A percentile compares a stretch with the other conserved stretches of the same genome.
Conservation (phyloP, 2,113 vertebrate species). For the Eptesicus fuscus region DNA sequence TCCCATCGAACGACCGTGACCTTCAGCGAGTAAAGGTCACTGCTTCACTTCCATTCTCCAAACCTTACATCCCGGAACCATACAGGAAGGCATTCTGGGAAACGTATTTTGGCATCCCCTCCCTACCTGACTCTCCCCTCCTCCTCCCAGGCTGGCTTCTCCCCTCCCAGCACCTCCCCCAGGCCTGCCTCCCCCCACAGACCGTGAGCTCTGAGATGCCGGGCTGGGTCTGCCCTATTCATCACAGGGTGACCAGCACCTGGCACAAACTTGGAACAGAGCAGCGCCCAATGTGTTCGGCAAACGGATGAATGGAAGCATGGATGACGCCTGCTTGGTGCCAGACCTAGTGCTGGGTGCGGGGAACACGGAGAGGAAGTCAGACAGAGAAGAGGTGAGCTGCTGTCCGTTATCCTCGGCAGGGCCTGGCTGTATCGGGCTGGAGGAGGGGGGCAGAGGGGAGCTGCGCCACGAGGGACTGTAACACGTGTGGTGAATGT, state of each 20-base stretch:
- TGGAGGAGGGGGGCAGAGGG: not conserved
- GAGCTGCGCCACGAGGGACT: not conserved
- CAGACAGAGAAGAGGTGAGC: not conserved
- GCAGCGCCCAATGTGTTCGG: rapidly evolving
- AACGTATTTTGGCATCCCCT: rapidly evolving
- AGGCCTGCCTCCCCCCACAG: not conserved
- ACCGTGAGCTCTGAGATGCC: not conserved
- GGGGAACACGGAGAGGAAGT: not conserved
- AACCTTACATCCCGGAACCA: no score
- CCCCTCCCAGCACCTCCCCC: not conserved
- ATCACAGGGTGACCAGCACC: not conserved
- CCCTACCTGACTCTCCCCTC: not conserved
- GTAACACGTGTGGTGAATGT: not conserved
- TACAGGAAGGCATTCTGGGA: not conserved
- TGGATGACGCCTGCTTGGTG: not conserved
- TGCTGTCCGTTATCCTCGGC: rapidly evolving
- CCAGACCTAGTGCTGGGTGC: not conserved
- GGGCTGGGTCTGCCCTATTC: not conserved
- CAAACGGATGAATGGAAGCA: not conserved
- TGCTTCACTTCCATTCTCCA: not conserved
- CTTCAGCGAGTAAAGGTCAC: not conserved
- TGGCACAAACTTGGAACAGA: not conserved
- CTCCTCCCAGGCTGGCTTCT: not conserved
- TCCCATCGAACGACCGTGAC: not conserved
- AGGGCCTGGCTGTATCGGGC: not conserved